These are phyloP conservation scores for Maconellicoccus hirsutus DNA, from an alignment of 1,140 invertebrate genomes.

Conservation along the genomic window DNA sequence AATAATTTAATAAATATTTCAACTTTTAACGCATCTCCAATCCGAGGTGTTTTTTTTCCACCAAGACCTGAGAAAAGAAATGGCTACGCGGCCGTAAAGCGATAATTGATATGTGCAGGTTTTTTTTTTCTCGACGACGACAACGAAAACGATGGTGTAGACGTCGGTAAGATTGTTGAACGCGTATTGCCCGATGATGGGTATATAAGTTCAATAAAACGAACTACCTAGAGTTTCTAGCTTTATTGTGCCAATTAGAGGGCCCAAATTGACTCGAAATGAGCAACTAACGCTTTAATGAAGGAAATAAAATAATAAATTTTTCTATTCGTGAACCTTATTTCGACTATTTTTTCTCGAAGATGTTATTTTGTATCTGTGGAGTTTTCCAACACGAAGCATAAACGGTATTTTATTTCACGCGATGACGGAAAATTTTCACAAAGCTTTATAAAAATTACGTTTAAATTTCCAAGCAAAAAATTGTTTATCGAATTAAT, in stretches of 20 bases:
- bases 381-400: no score
- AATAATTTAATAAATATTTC: neutral
- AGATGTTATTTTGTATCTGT: no score
- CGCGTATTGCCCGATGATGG: neutral
- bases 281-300: neutral
- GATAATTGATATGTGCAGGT: neutral
- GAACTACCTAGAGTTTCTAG: neutral
- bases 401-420: no score
- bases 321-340: neutral
- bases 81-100: neutral
- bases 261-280: neutral
- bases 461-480: no score
- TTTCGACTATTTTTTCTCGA: no score
- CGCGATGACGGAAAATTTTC: no score
- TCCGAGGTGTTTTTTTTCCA: neutral
- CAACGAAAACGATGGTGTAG: no score
- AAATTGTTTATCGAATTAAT: no score
- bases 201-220: neutral
- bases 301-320: neutral
- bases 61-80: neutral
- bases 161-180: no score
- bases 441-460: no score
- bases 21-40: neutral
- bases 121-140: neutral
- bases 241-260: neutral